Conservation (phyloP, 2,888 invertebrate genomes). For the Cinara cedri region DNA sequence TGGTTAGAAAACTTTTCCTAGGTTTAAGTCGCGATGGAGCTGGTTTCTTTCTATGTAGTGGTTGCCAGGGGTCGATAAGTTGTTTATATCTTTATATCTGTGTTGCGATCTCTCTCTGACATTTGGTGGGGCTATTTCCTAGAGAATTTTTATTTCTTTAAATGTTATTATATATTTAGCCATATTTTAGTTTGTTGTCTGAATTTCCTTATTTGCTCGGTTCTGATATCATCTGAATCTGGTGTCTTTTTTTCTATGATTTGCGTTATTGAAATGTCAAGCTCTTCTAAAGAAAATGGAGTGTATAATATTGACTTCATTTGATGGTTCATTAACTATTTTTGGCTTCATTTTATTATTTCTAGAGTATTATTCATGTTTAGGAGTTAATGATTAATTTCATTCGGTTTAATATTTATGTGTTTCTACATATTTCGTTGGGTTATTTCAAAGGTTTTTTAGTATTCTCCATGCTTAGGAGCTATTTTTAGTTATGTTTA, state of each 20-base stretch:
- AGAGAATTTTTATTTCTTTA: too few species aligned
- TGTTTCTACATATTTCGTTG: not conserved
- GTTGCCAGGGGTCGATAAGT: constrained; percentile 24
- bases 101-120: constrained; percentile 44
- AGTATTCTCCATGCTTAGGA: constrained; percentile 26
- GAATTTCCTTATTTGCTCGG: constrained; percentile 40
- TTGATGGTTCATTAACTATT: constrained; percentile 12
- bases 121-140: too few species aligned
- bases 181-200: constrained; percentile 32
- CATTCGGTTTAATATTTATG: constrained; percentile 22
- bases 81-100: constrained; percentile 41
- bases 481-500: constrained; percentile 19
- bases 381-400: constrained; percentile 27
- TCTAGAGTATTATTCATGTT: constrained; percentile 6
- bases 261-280: constrained; percentile 17
- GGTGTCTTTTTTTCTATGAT: constrained; percentile 37
- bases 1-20: constrained; percentile 39
- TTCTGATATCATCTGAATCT: constrained; percentile 32
- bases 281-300: constrained; percentile 11
- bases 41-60: constrained; percentile 22
- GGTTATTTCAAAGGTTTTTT: constrained; percentile 18
- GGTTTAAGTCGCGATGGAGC: constrained; percentile 31
- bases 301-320: not conserved
- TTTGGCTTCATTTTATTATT: constrained; percentile 28
- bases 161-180: not conserved